These are phyloP conservation scores for Neoniphon sammara DNA, from an alignment of 2,797 vertebrate species.

Conservation along the genomic window DNA sequence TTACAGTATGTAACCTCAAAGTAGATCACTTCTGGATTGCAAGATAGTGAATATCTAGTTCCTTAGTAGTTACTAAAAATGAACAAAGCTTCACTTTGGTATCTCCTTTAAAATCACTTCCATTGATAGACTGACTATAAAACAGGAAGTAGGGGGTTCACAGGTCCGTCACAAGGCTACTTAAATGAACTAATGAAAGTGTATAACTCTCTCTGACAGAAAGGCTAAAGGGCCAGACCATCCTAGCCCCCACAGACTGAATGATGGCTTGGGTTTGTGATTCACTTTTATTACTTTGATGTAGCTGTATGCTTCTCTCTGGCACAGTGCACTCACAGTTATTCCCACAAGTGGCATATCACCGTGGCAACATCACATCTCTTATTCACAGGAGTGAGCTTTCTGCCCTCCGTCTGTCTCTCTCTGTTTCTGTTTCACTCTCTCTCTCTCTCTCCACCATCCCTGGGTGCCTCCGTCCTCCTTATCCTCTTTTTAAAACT, in stretches of 20 bases:
- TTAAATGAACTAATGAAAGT: constrained; percentile 63
- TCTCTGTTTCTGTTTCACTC: constrained; percentile 39
- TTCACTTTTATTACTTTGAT: constrained; percentile 65
- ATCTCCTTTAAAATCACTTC: constrained; percentile 28
- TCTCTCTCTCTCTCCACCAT: constrained; percentile 6
- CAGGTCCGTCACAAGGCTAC: constrained; percentile 32
- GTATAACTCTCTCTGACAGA: constrained; percentile 60
- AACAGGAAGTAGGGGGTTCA: background rate
- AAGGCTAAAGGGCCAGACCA: constrained; percentile 30
- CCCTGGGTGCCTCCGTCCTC: constrained; percentile 18
- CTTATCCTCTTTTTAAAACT: constrained; percentile 15
- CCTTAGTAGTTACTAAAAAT: constrained; percentile 16
- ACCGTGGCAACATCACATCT: constrained; percentile 69
- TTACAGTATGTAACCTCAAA: background rate
- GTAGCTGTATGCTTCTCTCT: constrained; percentile 50
- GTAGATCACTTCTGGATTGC: background rate
- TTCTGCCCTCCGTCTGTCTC: constrained; percentile 40
- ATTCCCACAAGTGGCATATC: constrained; percentile 70
- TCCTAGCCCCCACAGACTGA: constrained; percentile 52
- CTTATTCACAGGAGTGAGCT: constrained; percentile 63
- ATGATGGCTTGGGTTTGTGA: constrained; percentile 59
- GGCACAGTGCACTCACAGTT: constrained; percentile 64
- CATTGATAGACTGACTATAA: constrained; percentile 34
- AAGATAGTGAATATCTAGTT: background rate
- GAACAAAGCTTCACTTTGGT: constrained; percentile 10